Conservation (phyloP, 2,797 vertebrate species). For the Cyclopterus lumpus region DNA sequence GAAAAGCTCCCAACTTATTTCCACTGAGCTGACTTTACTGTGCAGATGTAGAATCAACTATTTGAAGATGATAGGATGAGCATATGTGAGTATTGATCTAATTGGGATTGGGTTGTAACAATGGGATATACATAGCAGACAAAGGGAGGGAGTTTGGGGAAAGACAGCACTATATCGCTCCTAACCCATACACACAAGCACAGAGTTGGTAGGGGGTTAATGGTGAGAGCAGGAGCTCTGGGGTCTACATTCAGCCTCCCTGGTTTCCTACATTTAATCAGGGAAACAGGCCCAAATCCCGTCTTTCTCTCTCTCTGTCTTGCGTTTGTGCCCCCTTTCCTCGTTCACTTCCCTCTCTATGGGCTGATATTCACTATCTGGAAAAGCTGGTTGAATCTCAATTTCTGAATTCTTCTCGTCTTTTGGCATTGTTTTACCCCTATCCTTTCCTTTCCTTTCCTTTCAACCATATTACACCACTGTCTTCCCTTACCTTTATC, state of each 20-base stretch:
- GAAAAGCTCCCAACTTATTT: background rate
- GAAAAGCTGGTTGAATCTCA: background rate
- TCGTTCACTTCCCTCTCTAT: background rate
- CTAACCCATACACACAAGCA: conserved; percentile 27
- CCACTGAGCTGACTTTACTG: background rate
- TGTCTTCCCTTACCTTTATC: background rate
- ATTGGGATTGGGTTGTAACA: conserved; percentile 18
- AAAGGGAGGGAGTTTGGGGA: conserved; percentile 4
- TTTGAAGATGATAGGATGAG: conserved; percentile 35
- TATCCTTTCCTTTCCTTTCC: background rate
- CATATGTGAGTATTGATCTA: conserved; percentile 31
- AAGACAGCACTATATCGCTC: conserved; percentile 1
- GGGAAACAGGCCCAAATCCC: conserved; percentile 58
- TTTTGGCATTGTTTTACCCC: background rate
- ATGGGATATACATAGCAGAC: conserved; percentile 22
- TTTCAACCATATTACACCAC: background rate
- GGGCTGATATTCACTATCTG: background rate
- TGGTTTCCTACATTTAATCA: conserved; percentile 72
- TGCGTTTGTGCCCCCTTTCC: background rate
- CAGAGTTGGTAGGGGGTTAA: conserved; percentile 38
- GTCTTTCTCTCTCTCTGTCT: conserved; percentile 3
- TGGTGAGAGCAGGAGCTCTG: conserved; percentile 48
- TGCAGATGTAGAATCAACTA: conserved; percentile 13
- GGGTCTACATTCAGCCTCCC: conserved; percentile 57
- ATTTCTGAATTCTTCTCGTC: background rate